These are phyloP conservation scores for Ictalurus furcatus DNA, from an alignment of 2,113 vertebrate genomes.

Conservation along the genomic window DNA sequence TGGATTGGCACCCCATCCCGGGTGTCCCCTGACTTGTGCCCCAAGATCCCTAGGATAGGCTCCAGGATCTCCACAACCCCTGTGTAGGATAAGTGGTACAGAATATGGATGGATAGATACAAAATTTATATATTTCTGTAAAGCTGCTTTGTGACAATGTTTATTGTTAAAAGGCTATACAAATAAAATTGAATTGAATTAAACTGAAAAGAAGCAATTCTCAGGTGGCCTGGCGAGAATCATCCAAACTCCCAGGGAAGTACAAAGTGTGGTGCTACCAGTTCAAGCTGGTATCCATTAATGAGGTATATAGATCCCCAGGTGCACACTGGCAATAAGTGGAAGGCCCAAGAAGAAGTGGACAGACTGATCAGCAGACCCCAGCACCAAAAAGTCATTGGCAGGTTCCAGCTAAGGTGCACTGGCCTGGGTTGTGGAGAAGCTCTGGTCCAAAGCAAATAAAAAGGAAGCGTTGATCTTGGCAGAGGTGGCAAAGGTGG, in stretches of 20 bases:
- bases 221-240: background rate
- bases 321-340: background rate
- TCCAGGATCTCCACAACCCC: too few species aligned
- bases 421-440: background rate
- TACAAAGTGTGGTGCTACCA: background rate
- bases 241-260: background rate
- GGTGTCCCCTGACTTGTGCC: too few species aligned
- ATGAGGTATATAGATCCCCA: background rate
- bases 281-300: background rate
- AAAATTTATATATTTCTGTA: too few species aligned
- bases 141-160: too few species aligned
- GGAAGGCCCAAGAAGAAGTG: background rate
- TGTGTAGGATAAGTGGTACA: too few species aligned
- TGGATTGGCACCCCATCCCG: too few species aligned
- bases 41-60: too few species aligned
- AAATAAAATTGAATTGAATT: too few species aligned
- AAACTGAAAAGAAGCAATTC: background rate
- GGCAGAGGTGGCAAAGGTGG: too few species aligned
- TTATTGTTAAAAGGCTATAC: too few species aligned
- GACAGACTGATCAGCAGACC: background rate
- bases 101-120: too few species aligned
- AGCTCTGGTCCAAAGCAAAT: background rate
- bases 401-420: background rate
- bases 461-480: background rate
- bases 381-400: background rate